These are phyloP conservation scores for Hypomecis punctinalis DNA, from an alignment of 2,888 invertebrate genomes.

Conservation along the genomic window DNA sequence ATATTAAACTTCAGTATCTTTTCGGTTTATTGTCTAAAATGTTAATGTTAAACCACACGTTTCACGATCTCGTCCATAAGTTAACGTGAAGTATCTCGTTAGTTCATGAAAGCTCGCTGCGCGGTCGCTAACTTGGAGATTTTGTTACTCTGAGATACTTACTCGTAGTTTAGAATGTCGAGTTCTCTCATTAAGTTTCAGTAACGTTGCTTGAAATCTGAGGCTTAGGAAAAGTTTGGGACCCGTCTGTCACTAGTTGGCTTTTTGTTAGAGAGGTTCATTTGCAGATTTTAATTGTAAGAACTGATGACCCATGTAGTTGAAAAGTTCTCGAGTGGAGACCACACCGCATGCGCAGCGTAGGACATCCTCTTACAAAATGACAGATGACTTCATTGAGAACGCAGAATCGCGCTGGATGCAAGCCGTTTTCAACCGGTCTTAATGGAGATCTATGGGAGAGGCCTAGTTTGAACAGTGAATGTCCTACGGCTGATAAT, in stretches of 20 bases:
- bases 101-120: slow-evolving; percentile 28
- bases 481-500: no score
- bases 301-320: no score
- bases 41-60: slow-evolving; percentile 8
- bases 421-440: no score
- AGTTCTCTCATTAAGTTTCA: slow-evolving; percentile 31
- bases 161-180: slow-evolving; percentile 28
- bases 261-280: neutral
- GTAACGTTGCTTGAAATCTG: slow-evolving; percentile 23
- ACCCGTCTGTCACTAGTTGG: slow-evolving; percentile 7
- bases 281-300: no score
- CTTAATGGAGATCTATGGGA: no score
- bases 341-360: no score
- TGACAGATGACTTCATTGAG: no score
- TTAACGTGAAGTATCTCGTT: slow-evolving; percentile 37
- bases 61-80: slow-evolving; percentile 16
- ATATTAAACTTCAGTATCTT: neutral
- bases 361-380: no score
- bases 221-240: slow-evolving; percentile 11
- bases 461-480: no score
- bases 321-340: no score
- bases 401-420: no score
- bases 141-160: slow-evolving; percentile 35
- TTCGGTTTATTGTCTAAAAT: neutral
- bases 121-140: slow-evolving; percentile 37